These are phyloP conservation scores for Lysiphlebus fabarum DNA, from an alignment of 1,140 invertebrate species.

Conservation along the genomic window DNA sequence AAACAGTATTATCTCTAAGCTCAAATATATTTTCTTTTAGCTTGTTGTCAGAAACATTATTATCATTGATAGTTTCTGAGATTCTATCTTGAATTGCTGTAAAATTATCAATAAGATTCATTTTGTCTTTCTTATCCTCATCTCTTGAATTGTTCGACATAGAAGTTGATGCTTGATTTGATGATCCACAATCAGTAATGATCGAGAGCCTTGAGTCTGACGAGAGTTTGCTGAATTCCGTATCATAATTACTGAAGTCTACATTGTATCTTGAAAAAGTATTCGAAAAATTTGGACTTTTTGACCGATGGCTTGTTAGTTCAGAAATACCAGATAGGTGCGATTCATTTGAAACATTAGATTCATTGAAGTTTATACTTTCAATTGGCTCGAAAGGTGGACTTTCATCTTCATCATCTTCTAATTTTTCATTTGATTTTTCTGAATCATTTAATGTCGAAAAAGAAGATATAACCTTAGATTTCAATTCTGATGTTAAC, in stretches of 20 bases:
- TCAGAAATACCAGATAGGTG: constrained; percentile 62
- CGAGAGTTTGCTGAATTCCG: constrained; percentile 61
- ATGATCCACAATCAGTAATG: constrained; percentile 53
- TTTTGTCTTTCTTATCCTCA: constrained; percentile 43
- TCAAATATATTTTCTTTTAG: constrained; percentile 31
- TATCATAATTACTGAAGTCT: constrained; percentile 56
- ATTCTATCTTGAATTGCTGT: constrained; percentile 33
- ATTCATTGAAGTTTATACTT: constrained; percentile 51
- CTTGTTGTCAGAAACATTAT: constrained; percentile 49
- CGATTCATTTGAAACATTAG: constrained; percentile 56
- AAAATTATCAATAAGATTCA: constrained; percentile 38
- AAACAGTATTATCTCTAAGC: constrained; percentile 40
- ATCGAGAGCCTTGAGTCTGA: constrained; percentile 60
- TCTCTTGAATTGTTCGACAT: constrained; percentile 44
- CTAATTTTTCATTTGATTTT: constrained; percentile 57
- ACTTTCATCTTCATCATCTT: constrained; percentile 65
- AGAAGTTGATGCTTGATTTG: constrained; percentile 48
- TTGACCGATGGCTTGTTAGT: constrained; percentile 55
- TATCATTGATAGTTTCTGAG: constrained; percentile 42
- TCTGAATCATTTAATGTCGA: constrained; percentile 41
- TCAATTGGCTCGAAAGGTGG: constrained; percentile 66
- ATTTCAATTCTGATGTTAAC: constrained; percentile 32
- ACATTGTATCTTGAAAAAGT: constrained; percentile 47
- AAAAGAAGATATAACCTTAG: constrained; percentile 5
- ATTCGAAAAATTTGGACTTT: constrained; percentile 46